These are phyloP conservation scores for Sebastes nivosus DNA, from an alignment of 2,797 vertebrate species.

Conservation along the genomic window DNA sequence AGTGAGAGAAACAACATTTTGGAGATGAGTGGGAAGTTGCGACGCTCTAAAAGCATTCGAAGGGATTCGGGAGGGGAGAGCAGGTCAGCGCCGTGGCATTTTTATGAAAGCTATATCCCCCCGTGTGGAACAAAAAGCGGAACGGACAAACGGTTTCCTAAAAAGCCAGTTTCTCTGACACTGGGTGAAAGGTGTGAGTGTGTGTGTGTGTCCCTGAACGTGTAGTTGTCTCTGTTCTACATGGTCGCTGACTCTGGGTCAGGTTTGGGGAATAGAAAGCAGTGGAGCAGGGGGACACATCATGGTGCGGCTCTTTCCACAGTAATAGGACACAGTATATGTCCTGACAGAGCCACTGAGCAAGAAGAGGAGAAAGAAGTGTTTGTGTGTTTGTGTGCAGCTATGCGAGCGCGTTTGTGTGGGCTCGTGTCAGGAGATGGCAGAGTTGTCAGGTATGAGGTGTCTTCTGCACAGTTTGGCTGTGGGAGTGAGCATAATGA, in stretches of 20 bases:
- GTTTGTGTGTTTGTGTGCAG: slow-evolving; percentile 14
- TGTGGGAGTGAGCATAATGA: slow-evolving; percentile 79
- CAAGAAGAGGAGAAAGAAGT: slow-evolving; percentile 21
- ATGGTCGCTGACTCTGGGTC: slow-evolving; percentile 25
- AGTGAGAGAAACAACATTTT: slow-evolving; percentile 43
- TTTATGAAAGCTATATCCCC: slow-evolving; percentile 48
- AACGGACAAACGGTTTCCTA: slow-evolving; percentile 34
- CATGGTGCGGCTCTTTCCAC: slow-evolving; percentile 18
- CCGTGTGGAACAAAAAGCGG: slow-evolving; percentile 18
- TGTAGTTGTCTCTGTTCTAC: slow-evolving; percentile 17
- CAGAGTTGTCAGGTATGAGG: slow-evolving; percentile 80
- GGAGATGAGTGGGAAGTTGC: slow-evolving; percentile 25
- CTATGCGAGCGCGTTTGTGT: slow-evolving; percentile 54
- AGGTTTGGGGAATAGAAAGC: slow-evolving; percentile 23
- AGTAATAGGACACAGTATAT: slow-evolving; percentile 30
- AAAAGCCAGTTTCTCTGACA: slow-evolving; percentile 43
- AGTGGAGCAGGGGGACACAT: slow-evolving; percentile 28
- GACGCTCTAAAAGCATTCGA: slow-evolving; percentile 58
- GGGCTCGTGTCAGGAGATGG: slow-evolving; percentile 72
- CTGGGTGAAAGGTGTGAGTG: slow-evolving; percentile 20
- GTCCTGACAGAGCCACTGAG: slow-evolving; percentile 60
- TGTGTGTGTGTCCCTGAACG: neutral
- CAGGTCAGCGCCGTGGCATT: slow-evolving; percentile 52
- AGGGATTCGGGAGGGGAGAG: slow-evolving; percentile 1
- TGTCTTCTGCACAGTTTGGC: slow-evolving; percentile 73